These are phyloP conservation scores for Hydrotaea diabolus DNA, from an alignment of 2,888 invertebrate species.

Conservation along the genomic window DNA sequence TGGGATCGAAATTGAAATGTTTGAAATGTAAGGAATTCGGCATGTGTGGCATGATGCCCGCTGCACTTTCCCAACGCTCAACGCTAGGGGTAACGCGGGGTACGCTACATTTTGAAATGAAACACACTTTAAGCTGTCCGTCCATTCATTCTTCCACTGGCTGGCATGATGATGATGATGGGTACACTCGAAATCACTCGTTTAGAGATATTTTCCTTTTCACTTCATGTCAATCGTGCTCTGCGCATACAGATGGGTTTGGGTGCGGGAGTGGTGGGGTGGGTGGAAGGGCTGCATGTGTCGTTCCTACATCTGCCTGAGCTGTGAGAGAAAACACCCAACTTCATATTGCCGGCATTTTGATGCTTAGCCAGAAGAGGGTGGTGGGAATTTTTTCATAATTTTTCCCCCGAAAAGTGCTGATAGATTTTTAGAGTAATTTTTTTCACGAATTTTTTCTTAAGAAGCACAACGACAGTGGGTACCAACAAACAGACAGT, in stretches of 20 bases:
- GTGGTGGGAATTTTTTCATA: not conserved
- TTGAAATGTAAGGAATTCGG: not conserved
- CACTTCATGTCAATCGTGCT: not conserved
- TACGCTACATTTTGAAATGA: slow-evolving; percentile 45
- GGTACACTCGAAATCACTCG: not conserved
- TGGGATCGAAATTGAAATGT: slow-evolving; percentile 7
- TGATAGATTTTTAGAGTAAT: not conserved
- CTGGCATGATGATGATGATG: not conserved
- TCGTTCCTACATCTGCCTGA: not conserved
- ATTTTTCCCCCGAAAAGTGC: not conserved
- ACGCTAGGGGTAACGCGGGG: too few relatives aligned
- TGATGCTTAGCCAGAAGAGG: not conserved
- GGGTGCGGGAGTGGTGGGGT: not conserved
- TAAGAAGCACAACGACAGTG: not conserved
- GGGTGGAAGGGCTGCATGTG: not conserved
- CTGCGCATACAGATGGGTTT: not conserved
- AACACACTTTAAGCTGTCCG: slow-evolving; percentile 42
- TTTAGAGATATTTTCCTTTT: not conserved
- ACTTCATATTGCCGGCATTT: not conserved
- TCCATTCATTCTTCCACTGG: not conserved
- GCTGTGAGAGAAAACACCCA: not conserved
- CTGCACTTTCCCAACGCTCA: not conserved
- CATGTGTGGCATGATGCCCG: not conserved
- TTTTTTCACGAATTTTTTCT: not conserved
- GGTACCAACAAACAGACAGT: not conserved